phyloP scores from a whole-genome alignment of 35 echinoderm and acorn worm genomes.

The Lytechinus pictus region DNA sequence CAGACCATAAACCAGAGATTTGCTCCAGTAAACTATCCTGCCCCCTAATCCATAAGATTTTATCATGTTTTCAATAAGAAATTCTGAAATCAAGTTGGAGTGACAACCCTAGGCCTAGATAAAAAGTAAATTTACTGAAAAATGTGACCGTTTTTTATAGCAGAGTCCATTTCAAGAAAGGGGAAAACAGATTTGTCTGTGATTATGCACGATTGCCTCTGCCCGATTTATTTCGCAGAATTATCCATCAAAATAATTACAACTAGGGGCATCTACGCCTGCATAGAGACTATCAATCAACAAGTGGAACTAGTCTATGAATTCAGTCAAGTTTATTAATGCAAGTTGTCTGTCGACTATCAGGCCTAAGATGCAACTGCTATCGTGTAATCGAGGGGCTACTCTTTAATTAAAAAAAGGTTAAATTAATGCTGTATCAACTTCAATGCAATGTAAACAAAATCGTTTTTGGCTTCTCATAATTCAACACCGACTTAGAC shows the following conservation, averaged over 20 bases:
- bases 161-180: background rate
- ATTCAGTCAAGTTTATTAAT: background rate
- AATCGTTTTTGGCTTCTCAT: too few species aligned
- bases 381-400: too few species aligned
- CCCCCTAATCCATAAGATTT: too few species aligned
- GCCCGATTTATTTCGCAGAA: background rate
- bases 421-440: too few species aligned
- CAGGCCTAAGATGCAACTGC: background rate
- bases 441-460: too few species aligned
- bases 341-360: background rate
- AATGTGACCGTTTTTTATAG: background rate
- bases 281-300: background rate
- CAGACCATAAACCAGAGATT: too few species aligned
- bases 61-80: too few species aligned
- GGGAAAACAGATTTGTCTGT: background rate
- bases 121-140: background rate
- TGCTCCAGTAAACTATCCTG: too few species aligned
- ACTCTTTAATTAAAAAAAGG: too few species aligned
- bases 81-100: too few species aligned
- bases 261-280: background rate
- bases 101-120: too few species aligned
- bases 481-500: too few species aligned
- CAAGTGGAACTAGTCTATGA: background rate
- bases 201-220: background rate
- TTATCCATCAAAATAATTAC: slow-evolving; percentile 20